These are phyloP conservation scores for Calyptomena viridis DNA, from an alignment of 2,113 vertebrate genomes.

Conservation along the genomic window DNA sequence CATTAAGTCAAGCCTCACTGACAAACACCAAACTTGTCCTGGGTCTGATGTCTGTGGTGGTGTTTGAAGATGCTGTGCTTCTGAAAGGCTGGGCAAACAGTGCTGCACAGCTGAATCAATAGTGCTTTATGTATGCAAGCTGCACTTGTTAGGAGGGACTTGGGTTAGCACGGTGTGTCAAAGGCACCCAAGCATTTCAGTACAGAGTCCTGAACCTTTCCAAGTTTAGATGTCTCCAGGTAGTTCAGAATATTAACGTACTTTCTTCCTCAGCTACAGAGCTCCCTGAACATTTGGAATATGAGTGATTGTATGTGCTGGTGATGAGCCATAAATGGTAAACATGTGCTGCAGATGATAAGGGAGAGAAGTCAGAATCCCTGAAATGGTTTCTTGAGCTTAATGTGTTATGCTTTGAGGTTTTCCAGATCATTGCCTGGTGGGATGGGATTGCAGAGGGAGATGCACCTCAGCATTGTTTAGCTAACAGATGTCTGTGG, in stretches of 20 bases:
- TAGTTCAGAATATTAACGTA: constrained; percentile 25
- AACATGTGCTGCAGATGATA: constrained; percentile 53
- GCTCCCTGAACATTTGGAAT: neutral
- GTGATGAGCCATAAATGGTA: constrained; percentile 41
- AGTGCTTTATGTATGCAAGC: constrained; percentile 18
- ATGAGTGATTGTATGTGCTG: constrained; percentile 12
- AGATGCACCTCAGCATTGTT: constrained; percentile 23
- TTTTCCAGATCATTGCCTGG: constrained; percentile 29
- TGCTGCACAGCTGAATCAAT: constrained; percentile 34
- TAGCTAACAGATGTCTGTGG: constrained; percentile 31
- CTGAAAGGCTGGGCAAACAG: constrained; percentile 18
- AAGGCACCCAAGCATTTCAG: neutral
- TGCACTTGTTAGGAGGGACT: constrained; percentile 1
- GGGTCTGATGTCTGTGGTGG: constrained; percentile 15
- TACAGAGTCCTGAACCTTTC: neutral
- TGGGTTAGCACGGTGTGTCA: neutral
- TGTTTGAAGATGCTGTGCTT: neutral
- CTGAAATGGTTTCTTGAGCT: constrained; percentile 34
- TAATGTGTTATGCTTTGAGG: neutral
- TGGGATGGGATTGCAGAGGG: neutral
- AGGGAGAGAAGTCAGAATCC: constrained; percentile 23
- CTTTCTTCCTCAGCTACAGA: neutral
- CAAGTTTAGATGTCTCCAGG: neutral
- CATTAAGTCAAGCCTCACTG: constrained; percentile 10
- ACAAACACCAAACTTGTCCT: neutral